These are phyloP conservation scores for Protosalanx chinensis DNA, from an alignment of 2,797 vertebrate species.

Conservation along the genomic window DNA sequence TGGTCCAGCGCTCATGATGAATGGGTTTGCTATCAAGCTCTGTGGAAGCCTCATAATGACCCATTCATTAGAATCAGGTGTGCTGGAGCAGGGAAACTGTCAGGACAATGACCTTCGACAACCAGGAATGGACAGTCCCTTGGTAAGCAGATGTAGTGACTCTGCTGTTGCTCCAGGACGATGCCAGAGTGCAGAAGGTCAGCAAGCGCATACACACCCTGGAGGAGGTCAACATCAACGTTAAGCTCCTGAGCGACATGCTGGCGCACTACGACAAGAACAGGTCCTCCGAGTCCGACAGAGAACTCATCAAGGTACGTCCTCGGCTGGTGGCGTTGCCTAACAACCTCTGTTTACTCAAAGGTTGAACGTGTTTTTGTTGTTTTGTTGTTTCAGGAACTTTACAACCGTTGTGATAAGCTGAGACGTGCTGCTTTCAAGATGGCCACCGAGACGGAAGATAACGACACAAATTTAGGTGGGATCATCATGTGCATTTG, in stretches of 20 bases:
- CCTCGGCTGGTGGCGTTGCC: background rate
- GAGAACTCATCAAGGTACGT: constrained; percentile 91
- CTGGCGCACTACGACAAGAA: constrained; percentile 87
- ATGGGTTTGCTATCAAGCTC: no score
- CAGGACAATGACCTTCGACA: no score
- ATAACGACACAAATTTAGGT: constrained; percentile 92
- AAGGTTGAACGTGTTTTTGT: constrained; percentile 14
- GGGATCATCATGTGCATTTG: constrained; percentile 19
- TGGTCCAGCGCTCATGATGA: no score
- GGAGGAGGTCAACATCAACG: constrained; percentile 92
- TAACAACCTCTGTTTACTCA: background rate
- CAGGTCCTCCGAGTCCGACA: constrained; percentile 84
- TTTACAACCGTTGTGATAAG: constrained; percentile 91
- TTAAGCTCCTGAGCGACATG: constrained; percentile 93
- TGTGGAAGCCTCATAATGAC: no score
- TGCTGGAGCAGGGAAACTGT: no score
- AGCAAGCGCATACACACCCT: constrained; percentile 84
- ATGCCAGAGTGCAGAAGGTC: constrained; percentile 90
- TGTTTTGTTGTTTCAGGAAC: constrained; percentile 72
- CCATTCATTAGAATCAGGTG: no score
- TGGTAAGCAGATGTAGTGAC: background rate
- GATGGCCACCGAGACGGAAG: constrained; percentile 93
- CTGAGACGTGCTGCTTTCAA: constrained; percentile 88
- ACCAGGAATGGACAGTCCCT: no score
- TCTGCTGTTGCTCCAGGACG: constrained; percentile 72